Conservation (phyloP, 2,797 vertebrate species). For the Coranthus polyacanthus region DNA sequence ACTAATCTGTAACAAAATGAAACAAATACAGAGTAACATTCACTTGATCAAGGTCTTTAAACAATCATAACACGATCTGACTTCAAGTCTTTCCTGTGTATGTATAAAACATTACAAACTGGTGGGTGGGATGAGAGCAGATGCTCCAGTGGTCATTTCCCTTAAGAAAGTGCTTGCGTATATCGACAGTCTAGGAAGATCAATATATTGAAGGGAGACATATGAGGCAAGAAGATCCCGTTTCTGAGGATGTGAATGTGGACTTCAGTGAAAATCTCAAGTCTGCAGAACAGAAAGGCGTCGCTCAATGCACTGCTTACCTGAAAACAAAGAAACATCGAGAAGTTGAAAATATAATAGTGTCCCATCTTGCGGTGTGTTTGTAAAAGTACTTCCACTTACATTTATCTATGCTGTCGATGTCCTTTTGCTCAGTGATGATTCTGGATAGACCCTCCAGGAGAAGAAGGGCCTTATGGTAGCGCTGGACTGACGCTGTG, state of each 20-base stretch:
- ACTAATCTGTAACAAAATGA: constrained; percentile 47
- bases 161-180: constrained; percentile 70
- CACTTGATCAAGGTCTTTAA: constrained; percentile 45
- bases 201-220: constrained; percentile 25
- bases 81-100: constrained; percentile 53
- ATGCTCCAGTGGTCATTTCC: constrained; percentile 68
- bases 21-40: constrained; percentile 46
- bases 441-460: constrained; percentile 94
- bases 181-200: constrained; percentile 42
- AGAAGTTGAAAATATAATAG: no score
- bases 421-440: constrained; percentile 90
- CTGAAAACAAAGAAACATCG: constrained; percentile 75
- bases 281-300: constrained; percentile 90
- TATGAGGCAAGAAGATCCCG: constrained; percentile 36
- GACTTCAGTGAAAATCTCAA: constrained; percentile 76
- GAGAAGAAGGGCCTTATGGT: constrained; percentile 94
- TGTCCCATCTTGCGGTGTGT: neutral
- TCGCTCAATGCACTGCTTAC: constrained; percentile 94
- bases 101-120: constrained; percentile 44
- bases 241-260: constrained; percentile 24
- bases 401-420: constrained; percentile 94
- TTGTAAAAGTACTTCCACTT: constrained; percentile 59
- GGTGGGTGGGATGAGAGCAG: constrained; percentile 48
- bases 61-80: constrained; percentile 47
- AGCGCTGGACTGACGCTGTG: constrained; percentile 90